These are phyloP conservation scores for Miltochrista miniata DNA, from an alignment of 2,888 invertebrate genomes.

Conservation along the genomic window DNA sequence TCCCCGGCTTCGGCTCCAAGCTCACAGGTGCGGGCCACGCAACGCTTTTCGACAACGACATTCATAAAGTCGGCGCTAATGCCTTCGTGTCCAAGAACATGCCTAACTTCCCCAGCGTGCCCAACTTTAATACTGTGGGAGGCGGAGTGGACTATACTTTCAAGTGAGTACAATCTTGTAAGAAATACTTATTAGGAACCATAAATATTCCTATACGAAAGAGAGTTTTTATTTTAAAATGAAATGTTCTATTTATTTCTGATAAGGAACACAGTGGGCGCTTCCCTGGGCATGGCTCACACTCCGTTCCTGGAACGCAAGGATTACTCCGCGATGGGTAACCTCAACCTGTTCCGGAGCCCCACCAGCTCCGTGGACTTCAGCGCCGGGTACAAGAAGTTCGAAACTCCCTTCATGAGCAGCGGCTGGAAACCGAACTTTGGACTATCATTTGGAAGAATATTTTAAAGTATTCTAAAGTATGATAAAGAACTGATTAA, in stretches of 20 bases:
- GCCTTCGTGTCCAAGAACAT: slow-evolving; percentile 22
- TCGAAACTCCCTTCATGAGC: slow-evolving; percentile 29
- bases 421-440: slow-evolving; percentile 31
- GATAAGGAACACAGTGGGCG: slow-evolving; percentile 22
- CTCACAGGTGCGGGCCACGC: slow-evolving; percentile 47
- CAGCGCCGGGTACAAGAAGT: slow-evolving; percentile 23
- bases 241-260: too few relatives aligned
- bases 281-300: slow-evolving; percentile 11
- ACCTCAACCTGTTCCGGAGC: slow-evolving; percentile 26
- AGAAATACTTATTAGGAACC: not conserved
- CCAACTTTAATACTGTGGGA: slow-evolving; percentile 23
- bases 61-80: slow-evolving; percentile 14
- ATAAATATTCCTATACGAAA: not conserved
- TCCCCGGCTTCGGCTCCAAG: slow-evolving; percentile 46
- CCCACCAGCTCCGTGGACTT: slow-evolving; percentile 24
- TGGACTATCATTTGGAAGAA: slow-evolving; percentile 11
- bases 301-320: slow-evolving; percentile 25
- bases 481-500: too few relatives aligned
- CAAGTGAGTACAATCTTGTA: slow-evolving; percentile 5
- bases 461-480: not conserved
- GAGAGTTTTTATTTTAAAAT: not conserved
- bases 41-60: slow-evolving; percentile 42
- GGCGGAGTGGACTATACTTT: slow-evolving; percentile 27
- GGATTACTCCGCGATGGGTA: slow-evolving; percentile 29
- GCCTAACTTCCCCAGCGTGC: slow-evolving; percentile 12